Conservation (phyloP, 2,888 invertebrate species). For the Blera fallax region DNA sequence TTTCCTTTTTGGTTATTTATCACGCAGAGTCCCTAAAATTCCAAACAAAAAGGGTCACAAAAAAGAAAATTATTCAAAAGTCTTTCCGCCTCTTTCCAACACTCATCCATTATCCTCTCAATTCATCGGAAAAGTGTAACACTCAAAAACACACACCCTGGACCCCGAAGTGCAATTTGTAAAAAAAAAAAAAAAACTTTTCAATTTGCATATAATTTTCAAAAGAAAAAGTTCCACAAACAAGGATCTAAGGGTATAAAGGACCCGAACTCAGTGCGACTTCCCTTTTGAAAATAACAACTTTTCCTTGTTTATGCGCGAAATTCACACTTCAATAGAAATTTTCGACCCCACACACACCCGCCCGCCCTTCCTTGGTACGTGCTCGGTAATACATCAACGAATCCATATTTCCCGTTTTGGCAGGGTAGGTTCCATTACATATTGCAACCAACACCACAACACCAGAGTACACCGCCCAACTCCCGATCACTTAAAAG, state of each 20-base stretch:
- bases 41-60: background rate
- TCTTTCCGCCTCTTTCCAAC: background rate
- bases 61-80: background rate
- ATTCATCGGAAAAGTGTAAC: background rate
- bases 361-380: background rate
- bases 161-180: slow-evolving; percentile 31
- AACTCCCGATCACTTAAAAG: slow-evolving; percentile 14
- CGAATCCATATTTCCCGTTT: background rate
- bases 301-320: slow-evolving; percentile 16
- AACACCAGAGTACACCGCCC: too few species aligned
- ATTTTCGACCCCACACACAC: background rate
- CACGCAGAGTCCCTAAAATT: background rate
- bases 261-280: background rate
- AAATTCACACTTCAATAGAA: slow-evolving; percentile 51
- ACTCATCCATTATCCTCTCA: slow-evolving; percentile 29
- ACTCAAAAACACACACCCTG: background rate
- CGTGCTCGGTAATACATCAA: slow-evolving; percentile 30
- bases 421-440: background rate
- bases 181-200: slow-evolving; percentile 24
- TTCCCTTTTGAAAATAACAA: slow-evolving; percentile 7
- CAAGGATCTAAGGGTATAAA: background rate
- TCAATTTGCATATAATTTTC: slow-evolving; percentile 45
- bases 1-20: background rate
- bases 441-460: background rate
- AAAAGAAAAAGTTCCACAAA: background rate